Base-by-base conservation (phyloP, 2,797 vertebrate species). In the Coreius guichenoti region DNA sequence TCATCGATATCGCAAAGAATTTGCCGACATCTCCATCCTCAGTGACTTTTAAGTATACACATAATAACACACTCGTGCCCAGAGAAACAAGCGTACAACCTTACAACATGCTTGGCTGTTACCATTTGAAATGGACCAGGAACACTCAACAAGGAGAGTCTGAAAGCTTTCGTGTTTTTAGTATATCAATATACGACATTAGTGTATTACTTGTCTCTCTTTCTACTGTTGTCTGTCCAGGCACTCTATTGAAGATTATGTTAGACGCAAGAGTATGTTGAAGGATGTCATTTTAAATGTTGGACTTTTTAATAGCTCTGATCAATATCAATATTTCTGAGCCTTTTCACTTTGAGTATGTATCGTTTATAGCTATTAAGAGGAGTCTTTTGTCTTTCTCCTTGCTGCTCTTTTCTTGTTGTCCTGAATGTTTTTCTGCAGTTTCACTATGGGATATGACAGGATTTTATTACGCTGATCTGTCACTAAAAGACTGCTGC, bases 21-120 rank as follows among this genome's bases (percentile, higher is more conserved):
- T 99, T 1, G 96, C 96, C 0, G 97, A 99, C 93, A 97, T 99
- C 95, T 96, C 97, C 80, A 98, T 99, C 94, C 97, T 99, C 92
- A 97, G 97, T 83, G 97, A 99, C 93, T 98, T 98, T 94, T 99
- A 89, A 97, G 49, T 8, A 9, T 23, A 47, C 43, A n/a, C 45
- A 26, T n/a, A 54, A 61, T 43, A 47, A 43, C 63, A 65, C 83
- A 56, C 33, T 33, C 58, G 68, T 39, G 76, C 67, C 80, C 43
- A 43, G 67, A 54, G 58, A 77, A 70, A 83, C 61, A 79, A 47
- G 11, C 26, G 58, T 21, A 84, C 69, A 70, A 54, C 56, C 61
- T 23, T 80, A 56, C 31, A 49, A 51, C 43, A 78, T 72, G 26
- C 33, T 83, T 61, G 56, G 58, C n/a, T n/a, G 23, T 80, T 56